Evolutionary conservation across 53 echinoderm and acorn worm species (phyloP), one percentile per base, ranked within the genome.

Genomic region (Henricia sp.): DNA sequence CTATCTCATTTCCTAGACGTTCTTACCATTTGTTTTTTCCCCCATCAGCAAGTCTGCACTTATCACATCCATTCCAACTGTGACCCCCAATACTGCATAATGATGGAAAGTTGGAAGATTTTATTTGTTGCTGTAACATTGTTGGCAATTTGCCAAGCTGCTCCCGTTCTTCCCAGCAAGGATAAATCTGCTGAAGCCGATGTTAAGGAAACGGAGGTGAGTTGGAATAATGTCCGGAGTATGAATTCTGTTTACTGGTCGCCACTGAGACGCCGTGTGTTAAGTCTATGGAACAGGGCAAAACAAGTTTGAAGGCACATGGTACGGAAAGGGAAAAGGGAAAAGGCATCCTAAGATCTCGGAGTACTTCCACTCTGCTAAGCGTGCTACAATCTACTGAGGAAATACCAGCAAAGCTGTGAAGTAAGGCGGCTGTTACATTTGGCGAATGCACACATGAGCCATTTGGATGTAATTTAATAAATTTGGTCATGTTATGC

Each of bases 61-160:
- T n/a, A n/a, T n/a, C n/a, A n/a, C n/a, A n/a, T n/a, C n/a, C n/a
- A n/a, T n/a, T n/a, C n/a, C n/a, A n/a, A n/a, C n/a, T n/a, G n/a
- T n/a, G n/a, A n/a, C n/a, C n/a, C n/a, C n/a, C n/a, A n/a, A n/a
- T n/a, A 62, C 11, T 13, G 57, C 37, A 58, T 37, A 27, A 50
- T 50, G 30, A 85, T 74, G 65, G 39, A 74, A 6, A 44, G 19
- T 17, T 67, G 68, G 53, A 86, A 2, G 35, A 27, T 35, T 6
- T 13, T 58, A 24, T 21, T 77, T 8, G 63, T 80, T 2, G 8
- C 64, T 28, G 4, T 48, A 16, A 16, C 80, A 0, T 32, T 80
- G 50, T 46, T 80, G 9, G 80, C 64, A 30, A 30, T 80, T 11
- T 48, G 80, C 38, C 62, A 20, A 21, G 63, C 80, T 14, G 80